Evolutionary conservation across 2,888 invertebrate species (phyloP), one percentile per base, ranked within the genome.

Genomic region (Thereva nobilitata): DNA sequence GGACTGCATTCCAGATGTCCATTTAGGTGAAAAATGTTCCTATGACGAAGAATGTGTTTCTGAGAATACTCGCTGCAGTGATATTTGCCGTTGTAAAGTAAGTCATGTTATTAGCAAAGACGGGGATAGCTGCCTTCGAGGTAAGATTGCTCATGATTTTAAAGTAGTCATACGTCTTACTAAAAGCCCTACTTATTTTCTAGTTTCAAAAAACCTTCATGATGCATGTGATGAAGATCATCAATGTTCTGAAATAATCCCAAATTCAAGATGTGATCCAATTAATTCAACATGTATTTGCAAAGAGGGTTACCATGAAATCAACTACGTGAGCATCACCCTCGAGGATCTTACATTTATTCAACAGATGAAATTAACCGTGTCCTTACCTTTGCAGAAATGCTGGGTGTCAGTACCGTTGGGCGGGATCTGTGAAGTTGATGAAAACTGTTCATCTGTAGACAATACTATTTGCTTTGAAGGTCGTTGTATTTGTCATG

Each of bases 1-100:
- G 4, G 72, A 73, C 7, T 81, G 81, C 67, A 67, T 81, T 41
- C 73, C 69, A 37, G 77, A 75, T 69, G 71, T 74, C 9, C 44
- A 68, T 56, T 67, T 81, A 41, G 75, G 74, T 7, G 75, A 78
- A 8, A 50, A 71, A 1, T 81, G 81, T 67, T 61, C 69, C 8
- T 71, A 66, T 10, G 76, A 80, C 70, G 76, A 76, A 45, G 79
- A 81, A 65, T 81, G 81, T 70, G 70, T 78, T n/a, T 71, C 73
- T 5, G 67, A 72, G 38, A 71, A 78, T 69, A 76, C 81, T 38
- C 71, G 74, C 55, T 81, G 81, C 68, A 73, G 73, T 12, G 72
- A 72, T 8, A 72, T 72, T 5, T 81, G 81, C 66, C 68, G 72
- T 38, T 81, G 81, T 69, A 75, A 74, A 67, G 72, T 76, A 4